Base-by-base conservation (phyloP, 1,140 invertebrate species). In the Diabrotica virgifera region DNA sequence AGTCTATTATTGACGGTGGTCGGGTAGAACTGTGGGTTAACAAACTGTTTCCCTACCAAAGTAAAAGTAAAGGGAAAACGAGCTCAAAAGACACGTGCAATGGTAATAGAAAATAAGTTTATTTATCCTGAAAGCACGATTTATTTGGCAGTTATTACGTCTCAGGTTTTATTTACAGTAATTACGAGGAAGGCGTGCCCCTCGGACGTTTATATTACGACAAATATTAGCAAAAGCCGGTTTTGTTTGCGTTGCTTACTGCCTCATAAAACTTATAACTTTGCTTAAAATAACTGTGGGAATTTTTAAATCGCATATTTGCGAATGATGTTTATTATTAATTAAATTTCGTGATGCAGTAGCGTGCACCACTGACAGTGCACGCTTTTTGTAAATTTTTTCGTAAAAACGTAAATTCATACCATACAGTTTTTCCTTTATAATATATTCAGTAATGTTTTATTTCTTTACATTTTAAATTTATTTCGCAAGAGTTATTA, bases 201-300 rank as follows among this genome's bases (percentile, higher is more conserved):
- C 9, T 38, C 9, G 36, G 14, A 9, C 60, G 10, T 38, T 53
- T 54, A 62, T 62, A 35, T 46, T 46, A 46, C 50, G 58, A 59
- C 58, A 59, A 59, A 59, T 50, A 59, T 59, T 59, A 36, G 60
- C 60, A 35, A 54, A 54, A 53, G 51, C 60, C n/a, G 60, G 35
- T 46, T 46, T 46, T 38, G 51, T 62, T 54, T 53, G 60, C 54
- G 10, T 54, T 37, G 51, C 24, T 36, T 54, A 36, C 60, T 51
- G 60, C 60, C 51, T 62, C 60, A 52, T 62, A 62, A 62, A 62
- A 62, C 36, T 35, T 37, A 61, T 61, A 37, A 52, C 11, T 62
- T 62, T 54, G n/a, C 40, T 46, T n/a, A 46, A 46, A 46, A 46
- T 46, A 46, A 46, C 40, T 46, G 51, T n/a, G 52, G 53, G 53